These are phyloP conservation scores for Euphydryas editha DNA, from an alignment of 2,888 invertebrate species.

Conservation along the genomic window DNA sequence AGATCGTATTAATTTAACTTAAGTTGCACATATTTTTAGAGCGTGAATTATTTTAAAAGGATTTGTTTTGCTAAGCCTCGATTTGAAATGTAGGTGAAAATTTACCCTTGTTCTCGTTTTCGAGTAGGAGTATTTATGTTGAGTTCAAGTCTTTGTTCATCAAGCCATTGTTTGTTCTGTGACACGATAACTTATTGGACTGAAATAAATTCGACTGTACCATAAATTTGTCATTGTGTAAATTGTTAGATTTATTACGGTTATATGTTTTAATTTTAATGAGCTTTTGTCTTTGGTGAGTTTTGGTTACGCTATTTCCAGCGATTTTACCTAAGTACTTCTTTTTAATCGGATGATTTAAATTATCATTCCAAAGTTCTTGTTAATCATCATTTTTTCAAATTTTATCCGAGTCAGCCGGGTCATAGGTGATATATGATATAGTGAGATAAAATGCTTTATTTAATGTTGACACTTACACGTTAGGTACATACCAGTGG, in stretches of 20 bases:
- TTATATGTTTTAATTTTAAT: constrained; percentile 22
- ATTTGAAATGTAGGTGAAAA: constrained; percentile 70
- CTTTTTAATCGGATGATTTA: not conserved
- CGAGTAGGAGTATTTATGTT: constrained; percentile 55
- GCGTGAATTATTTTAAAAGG: constrained; percentile 49
- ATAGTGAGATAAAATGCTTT: too few relatives aligned
- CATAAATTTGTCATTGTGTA: constrained; percentile 31
- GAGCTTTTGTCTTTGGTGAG: not conserved
- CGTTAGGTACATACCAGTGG: too few relatives aligned
- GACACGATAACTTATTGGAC: constrained; percentile 34
- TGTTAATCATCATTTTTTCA: too few relatives aligned
- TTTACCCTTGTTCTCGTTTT: constrained; percentile 63
- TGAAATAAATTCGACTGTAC: constrained; percentile 36
- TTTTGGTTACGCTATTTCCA: not conserved
- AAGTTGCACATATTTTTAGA: constrained; percentile 30
- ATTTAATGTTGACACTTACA: too few relatives aligned
- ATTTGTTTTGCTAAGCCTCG: constrained; percentile 57
- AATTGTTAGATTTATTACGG: constrained; percentile 23
- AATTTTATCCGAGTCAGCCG: too few relatives aligned
- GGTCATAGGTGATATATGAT: too few relatives aligned
- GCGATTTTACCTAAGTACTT: too few relatives aligned
- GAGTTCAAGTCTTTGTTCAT: constrained; percentile 49
- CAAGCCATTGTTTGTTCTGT: constrained; percentile 46
- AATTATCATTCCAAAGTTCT: not conserved
- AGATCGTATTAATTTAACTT: not conserved